These are phyloP conservation scores for Blastomussa wellsi DNA, from an alignment of 92 coral and sea anemone species.

Conservation along the genomic window DNA sequence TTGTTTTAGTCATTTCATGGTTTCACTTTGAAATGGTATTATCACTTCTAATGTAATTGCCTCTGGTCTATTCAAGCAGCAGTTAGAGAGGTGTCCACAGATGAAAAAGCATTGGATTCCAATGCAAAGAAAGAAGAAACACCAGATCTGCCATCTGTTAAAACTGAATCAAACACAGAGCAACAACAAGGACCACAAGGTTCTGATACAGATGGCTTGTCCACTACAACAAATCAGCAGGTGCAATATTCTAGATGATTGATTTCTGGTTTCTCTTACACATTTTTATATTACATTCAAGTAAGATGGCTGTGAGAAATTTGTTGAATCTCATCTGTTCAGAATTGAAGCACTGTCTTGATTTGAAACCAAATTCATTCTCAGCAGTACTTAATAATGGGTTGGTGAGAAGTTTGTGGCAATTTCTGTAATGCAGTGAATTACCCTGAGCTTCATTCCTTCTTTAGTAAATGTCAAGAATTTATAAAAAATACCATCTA, in stretches of 20 bases:
- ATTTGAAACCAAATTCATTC: no score
- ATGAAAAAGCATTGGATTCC: slow-evolving; percentile 38
- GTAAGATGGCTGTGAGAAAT: no score
- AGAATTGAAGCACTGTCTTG: no score
- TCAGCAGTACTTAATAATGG: no score
- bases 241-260: neutral
- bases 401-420: no score
- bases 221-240: slow-evolving; percentile 16
- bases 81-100: slow-evolving; percentile 25
- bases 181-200: slow-evolving; percentile 1
- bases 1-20: no score
- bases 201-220: neutral
- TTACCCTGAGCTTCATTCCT: no score
- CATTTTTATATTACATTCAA: neutral
- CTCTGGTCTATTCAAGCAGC: neutral
- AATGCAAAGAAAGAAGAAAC: slow-evolving; percentile 15
- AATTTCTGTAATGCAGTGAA: no score
- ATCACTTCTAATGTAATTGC: neutral
- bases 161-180: neutral
- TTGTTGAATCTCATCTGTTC: neutral
- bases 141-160: neutral
- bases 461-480: no score
- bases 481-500: no score
- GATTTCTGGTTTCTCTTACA: neutral
- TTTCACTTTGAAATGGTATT: no score